Evolutionary conservation across 2,888 invertebrate species (phyloP).

Genomic region (Willowsia nigromaculata): DNA sequence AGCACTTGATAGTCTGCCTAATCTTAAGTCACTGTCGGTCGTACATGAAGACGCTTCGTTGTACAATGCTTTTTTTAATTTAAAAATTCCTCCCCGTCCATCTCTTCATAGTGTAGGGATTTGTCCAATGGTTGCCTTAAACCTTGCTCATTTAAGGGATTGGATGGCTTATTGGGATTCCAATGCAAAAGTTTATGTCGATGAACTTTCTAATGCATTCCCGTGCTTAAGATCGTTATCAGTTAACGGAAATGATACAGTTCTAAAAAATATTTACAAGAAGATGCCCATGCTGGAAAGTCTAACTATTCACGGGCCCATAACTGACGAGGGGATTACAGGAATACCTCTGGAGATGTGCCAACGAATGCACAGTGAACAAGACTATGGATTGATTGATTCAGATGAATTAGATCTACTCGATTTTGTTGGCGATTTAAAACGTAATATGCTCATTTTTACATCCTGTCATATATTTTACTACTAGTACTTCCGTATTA

Average conservation of each 20-base stretch:
- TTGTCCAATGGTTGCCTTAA: slow-evolving; percentile 53
- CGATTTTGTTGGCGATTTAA: slow-evolving; percentile 58
- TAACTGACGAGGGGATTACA: slow-evolving; percentile 67
- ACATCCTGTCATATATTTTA: not conserved
- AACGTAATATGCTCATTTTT: too few relatives aligned
- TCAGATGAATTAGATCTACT: slow-evolving; percentile 48
- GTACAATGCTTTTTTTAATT: slow-evolving; percentile 53
- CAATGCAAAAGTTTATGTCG: slow-evolving; percentile 45
- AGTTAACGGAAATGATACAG: slow-evolving; percentile 59
- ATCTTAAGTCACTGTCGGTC: slow-evolving; percentile 37
- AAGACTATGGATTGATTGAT: slow-evolving; percentile 53
- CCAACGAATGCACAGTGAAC: slow-evolving; percentile 62
- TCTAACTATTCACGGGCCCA: slow-evolving; percentile 57
- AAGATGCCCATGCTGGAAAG: slow-evolving; percentile 46
- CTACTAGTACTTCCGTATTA: too few relatives aligned
- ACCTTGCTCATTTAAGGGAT: slow-evolving; percentile 45
- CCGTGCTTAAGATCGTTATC: slow-evolving; percentile 50
- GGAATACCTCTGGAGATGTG: slow-evolving; percentile 55
- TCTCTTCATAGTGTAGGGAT: slow-evolving; percentile 35
- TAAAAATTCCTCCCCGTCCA: slow-evolving; percentile 47
- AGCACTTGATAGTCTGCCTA: slow-evolving; percentile 35
- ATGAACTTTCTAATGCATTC: slow-evolving; percentile 51
- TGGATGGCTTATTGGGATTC: slow-evolving; percentile 63
- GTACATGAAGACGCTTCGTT: slow-evolving; percentile 53
- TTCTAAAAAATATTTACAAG: slow-evolving; percentile 58